Base-by-base conservation (phyloP, 2,113 vertebrate species). In the Okapia johnstoni region DNA sequence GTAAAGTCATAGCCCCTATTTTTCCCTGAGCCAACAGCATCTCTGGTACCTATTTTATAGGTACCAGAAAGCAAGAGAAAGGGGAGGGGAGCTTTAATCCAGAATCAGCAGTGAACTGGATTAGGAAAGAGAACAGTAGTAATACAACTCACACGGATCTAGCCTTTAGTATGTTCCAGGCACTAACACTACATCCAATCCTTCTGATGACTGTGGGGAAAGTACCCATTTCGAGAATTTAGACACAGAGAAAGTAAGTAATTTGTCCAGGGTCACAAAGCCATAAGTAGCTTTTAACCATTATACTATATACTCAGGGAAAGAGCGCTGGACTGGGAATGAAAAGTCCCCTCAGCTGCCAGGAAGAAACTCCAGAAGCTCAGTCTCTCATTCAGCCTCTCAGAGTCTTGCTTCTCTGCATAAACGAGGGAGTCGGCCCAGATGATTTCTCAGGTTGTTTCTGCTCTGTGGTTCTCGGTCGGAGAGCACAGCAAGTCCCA, bases 21-120 rank as follows among this genome's bases (percentile, higher is more conserved):
- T 54, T 19, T 52, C 73, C 36, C 7, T 19, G 73, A 48, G n/a
- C 46, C 80, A 40, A 40, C 0, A 83, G 11, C 6, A 16, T 19
- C 70, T 76, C 33, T 40, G 17, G n/a, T 19, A 88, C 79, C 54
- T 55, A 26, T n/a, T 79, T 70, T 43, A 77, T 50, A 55, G 63
- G 40, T 40, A 54, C 43, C 73, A 50, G 40, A 40, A 66, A 55
- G 80, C 16, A 54, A 79, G n/a, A 46, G 60, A 85, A n/a, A 30
- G 25, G 4, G 25, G 21, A 61, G 16, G 17, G 30, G 4, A 40
- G 28, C 25, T 95, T 55, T 36, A 61, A 73, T 23, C 57, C 66
- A 61, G n/a, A 40, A 8, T 36, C 23, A 2, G 3, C 0, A 2
- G 21, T 15, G 43, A 76, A 23, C 2, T 33, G 6, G n/a, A n/a